Base-by-base conservation (phyloP, 2,113 vertebrate species). In the Balaenoptera acutorostrata region DNA sequence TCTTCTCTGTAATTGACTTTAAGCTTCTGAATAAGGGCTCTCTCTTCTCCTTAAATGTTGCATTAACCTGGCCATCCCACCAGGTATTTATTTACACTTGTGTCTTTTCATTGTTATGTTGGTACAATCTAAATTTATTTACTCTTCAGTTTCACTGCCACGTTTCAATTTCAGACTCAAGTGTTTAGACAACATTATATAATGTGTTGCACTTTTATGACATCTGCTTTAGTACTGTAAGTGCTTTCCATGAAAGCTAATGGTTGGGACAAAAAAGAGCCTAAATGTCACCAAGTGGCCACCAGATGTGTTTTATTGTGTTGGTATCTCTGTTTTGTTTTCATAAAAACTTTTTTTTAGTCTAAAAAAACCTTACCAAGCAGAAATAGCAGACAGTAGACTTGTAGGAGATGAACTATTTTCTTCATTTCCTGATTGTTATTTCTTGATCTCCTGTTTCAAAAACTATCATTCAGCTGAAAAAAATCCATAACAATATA, bases 351-450 rank as follows among this genome's bases (percentile, higher is more conserved):
- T 63, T 75, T 91, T 95, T 92, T 95, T 87, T 85, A 88, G 66
- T 29, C 85, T 84, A 63, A 91, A 63, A 85, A 85, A 84, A 39
- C 31, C 41, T 94, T 92, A 84, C 44, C n/a, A 93, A 96, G 66
- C 89, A 94, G 33, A 93, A 96, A 75, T 72, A 77, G 71, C n/a
- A 93, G 66, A 91, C 71, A 88, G 31, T 64, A 64, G 86, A 55
- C 78, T 72, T 66, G 77, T 20, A 55, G n/a, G 75, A 94, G 27
- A 57, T 52, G 21, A 75, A 78, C 12, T 52, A 1, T 86, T 92
- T 91, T 95, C 83, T 95, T 96, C 61, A 93, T 90, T 97, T 95
- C 77, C 88, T 64, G 83, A 92, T 88, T 59, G 57, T 96, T 74
- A 61, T 81, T 95, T 88, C 90, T 95, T 94, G 71, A 95, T 90